These are phyloP conservation scores for Connochaetes taurinus DNA, from an alignment of 2,113 vertebrate genomes.

Conservation along the genomic window DNA sequence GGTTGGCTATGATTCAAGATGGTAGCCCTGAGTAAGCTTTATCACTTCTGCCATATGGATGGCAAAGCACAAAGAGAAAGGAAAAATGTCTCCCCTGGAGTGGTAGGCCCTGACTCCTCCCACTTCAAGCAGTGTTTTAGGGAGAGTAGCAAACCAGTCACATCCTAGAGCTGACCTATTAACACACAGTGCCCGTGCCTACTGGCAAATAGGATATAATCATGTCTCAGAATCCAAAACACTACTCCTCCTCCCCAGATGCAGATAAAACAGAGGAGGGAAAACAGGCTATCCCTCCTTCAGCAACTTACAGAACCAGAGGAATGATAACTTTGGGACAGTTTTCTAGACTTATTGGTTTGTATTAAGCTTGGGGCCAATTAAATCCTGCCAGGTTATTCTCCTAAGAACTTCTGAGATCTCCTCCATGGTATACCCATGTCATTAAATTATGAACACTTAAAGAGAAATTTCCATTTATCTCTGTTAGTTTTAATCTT, in stretches of 20 bases:
- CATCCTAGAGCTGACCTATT: not conserved
- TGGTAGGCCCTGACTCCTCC: not conserved
- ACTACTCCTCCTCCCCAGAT: not conserved
- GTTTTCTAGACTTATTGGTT: constrained; percentile 21
- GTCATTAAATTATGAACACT: constrained; percentile 28
- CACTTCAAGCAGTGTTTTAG: not conserved
- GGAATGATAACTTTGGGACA: constrained; percentile 21
- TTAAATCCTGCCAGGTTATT: constrained; percentile 35
- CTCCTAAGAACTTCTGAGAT: constrained; percentile 25
- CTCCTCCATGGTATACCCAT: not conserved
- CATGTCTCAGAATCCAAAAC: constrained; percentile 1
- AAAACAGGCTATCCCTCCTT: not conserved
- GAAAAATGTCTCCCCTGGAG: not conserved
- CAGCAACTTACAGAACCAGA: constrained; percentile 1
- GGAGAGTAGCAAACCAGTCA: not conserved
- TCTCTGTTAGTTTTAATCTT: constrained; percentile 16
- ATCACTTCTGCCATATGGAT: not conserved
- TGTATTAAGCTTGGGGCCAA: constrained; percentile 25
- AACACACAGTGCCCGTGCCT: not conserved
- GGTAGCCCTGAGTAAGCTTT: not conserved
- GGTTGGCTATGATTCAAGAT: not conserved
- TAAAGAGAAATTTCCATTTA: constrained; percentile 26
- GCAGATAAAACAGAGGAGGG: not conserved
- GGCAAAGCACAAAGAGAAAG: not conserved
- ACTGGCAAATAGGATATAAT: not conserved